Percentiles rank a stretch among this genome's conserved stretches.
phyloP scores from a whole-genome alignment of 1,140 invertebrate species.

The Drosophila auraria region DNA sequence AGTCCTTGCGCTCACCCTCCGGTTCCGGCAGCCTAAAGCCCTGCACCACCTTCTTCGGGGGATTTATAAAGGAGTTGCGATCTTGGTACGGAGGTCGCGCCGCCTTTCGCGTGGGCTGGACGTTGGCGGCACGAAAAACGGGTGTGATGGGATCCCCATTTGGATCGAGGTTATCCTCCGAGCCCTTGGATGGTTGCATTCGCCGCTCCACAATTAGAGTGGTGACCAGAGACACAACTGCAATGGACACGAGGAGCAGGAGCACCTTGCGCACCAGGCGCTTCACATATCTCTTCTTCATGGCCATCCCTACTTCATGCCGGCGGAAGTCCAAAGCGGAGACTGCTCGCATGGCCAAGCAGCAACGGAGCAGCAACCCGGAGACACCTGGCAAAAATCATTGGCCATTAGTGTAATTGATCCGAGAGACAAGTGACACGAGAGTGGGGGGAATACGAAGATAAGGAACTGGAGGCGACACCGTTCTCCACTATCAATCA shows the following conservation, averaged over 20 bases:
- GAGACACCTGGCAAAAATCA: conserved; percentile 62
- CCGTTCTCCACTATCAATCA: conserved; percentile 73
- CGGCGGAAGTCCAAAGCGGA: conserved; percentile 11
- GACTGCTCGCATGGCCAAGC: conserved; percentile 42
- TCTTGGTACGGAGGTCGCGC: conserved; percentile 67
- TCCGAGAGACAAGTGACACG: neutral
- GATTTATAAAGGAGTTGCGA: conserved; percentile 44
- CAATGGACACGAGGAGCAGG: conserved; percentile 47
- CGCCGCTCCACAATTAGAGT: conserved; percentile 72
- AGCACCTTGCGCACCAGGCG: conserved; percentile 67
- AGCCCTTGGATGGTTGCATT: neutral
- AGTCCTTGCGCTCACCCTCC: conserved; percentile 87
- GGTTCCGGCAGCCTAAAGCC: conserved; percentile 56
- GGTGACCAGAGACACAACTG: conserved; percentile 63
- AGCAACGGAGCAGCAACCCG: conserved; percentile 28
- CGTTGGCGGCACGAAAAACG: conserved; percentile 30
- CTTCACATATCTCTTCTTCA: conserved; percentile 75
- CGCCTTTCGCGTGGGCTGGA: conserved; percentile 31
- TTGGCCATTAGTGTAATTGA: conserved; percentile 71
- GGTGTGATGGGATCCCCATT: conserved; percentile 76
- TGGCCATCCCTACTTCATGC: conserved; percentile 52
- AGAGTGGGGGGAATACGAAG: conserved; percentile 5
- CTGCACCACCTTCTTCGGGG: neutral
- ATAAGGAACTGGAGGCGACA: conserved; percentile 46
- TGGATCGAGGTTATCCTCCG: conserved; percentile 49